Evolutionary conservation across 2,113 vertebrate species (phyloP).

Genomic region (Heterotilapia buettikoferi): DNA sequence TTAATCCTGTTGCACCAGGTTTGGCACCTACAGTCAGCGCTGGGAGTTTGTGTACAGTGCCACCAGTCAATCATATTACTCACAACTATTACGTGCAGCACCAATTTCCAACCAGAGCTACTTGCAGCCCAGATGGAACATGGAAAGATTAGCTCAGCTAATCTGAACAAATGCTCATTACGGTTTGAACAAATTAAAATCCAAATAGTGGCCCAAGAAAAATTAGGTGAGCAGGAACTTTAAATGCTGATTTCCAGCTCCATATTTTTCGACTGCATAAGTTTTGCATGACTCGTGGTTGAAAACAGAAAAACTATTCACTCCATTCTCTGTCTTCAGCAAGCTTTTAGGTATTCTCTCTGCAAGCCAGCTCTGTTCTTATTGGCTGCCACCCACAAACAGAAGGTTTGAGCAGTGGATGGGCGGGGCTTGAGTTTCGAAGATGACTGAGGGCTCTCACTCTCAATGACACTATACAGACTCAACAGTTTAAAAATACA

Average conservation of each 20-base stretch:
- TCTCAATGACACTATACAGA: background rate
- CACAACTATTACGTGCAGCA: background rate
- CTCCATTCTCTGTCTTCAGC: background rate
- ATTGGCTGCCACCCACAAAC: background rate
- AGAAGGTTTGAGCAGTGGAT: background rate
- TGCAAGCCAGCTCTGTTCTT: background rate
- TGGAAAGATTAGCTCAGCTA: background rate
- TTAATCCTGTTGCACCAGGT: background rate
- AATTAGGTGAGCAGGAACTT: background rate
- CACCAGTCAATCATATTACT: background rate
- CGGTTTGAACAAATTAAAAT: background rate
- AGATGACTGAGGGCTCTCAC: accelerated
- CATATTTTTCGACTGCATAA: accelerated
- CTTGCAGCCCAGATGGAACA: background rate
- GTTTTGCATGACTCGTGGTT: background rate
- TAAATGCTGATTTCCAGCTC: background rate
- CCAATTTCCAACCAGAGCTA: background rate
- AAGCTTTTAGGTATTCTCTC: background rate
- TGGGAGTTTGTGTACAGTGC: background rate
- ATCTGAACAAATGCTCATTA: background rate
- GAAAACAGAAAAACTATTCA: background rate
- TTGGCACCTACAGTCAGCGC: accelerated
- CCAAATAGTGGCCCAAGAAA: background rate
- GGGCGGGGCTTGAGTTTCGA: background rate
- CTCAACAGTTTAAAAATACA: background rate